phyloP scores from a whole-genome alignment of 2,888 invertebrate species.

The Andrena fulva region DNA sequence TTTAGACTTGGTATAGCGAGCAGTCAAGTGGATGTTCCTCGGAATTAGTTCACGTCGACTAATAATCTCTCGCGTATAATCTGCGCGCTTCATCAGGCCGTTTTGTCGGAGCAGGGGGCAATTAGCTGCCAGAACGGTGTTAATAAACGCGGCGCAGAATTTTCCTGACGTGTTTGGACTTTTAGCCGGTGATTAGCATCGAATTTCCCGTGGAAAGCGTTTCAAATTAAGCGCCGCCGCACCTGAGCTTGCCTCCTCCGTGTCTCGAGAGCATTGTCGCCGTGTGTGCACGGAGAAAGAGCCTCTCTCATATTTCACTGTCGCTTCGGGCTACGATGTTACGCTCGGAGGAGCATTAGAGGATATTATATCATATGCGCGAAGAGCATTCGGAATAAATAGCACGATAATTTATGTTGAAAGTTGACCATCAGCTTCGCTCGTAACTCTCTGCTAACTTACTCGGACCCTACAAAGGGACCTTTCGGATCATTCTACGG shows the following conservation, averaged over 20 bases:
- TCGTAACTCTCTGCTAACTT: not conserved
- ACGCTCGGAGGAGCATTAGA: constrained; percentile 44
- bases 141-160: constrained; percentile 40
- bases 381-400: constrained; percentile 43
- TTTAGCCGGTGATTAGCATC: constrained; percentile 72
- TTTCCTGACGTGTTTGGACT: constrained; percentile 56
- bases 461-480: not conserved
- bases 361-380: constrained; percentile 42
- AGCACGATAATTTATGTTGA: constrained; percentile 38
- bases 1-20: not conserved
- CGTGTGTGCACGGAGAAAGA: constrained; percentile 40
- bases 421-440: constrained; percentile 18
- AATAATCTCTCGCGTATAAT: constrained; percentile 22
- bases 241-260: constrained; percentile 72
- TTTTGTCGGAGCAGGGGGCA: constrained; percentile 27
- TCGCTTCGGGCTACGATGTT: constrained; percentile 49
- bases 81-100: not conserved
- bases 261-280: constrained; percentile 41
- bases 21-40: not conserved
- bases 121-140: constrained; percentile 31
- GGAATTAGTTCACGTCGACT: not conserved
- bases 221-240: constrained; percentile 78
- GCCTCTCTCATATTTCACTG: constrained; percentile 59
- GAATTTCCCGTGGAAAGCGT: constrained; percentile 75
- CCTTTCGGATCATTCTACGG: not conserved